Evolutionary conservation across 2,888 invertebrate species (phyloP), one percentile per base, ranked within the genome.

Genomic region (Ichneumon xanthorius): DNA sequence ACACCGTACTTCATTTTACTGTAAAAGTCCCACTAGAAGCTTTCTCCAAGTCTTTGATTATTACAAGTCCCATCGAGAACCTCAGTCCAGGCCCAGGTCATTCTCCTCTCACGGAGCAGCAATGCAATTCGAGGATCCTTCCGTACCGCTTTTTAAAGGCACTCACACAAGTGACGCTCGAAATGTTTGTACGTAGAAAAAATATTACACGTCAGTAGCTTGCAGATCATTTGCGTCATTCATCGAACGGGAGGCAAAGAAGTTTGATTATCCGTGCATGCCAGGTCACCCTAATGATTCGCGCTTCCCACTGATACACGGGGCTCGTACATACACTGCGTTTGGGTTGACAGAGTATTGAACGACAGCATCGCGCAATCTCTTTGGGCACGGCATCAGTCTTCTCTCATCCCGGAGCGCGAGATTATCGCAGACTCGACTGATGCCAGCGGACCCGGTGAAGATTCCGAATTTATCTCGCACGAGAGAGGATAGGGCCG

Each of bases 401-500:
- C 85, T 82, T 85, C 82, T 76, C 79, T 82, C 82, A 79, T 85
- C 71, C 85, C 67, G 71, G 63, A 82, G 78, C 70, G 58, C 80
- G 82, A 82, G 85, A 82, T 85, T 82, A 85, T 82, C 85, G 72
- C 81, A 65, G 75, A 85, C 70, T 79, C 81, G 81, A 67, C 72
- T 73, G 48, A 72, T 79, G 73, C 82, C 65, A 85, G 70, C 67
- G 79, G 65, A 65, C 75, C 79, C 50, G 48, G 71, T 65, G 82
- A 82, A 85, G 85, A 82, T 85, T 85, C 58, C 30, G 71, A 82
- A 85, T 82, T 85, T 82, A 85, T 85, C 85, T 85, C 79, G 50
- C 53, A 55, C 37, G 77, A 63, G 72, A 48, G 50, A 65, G 50
- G 40, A 61, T 61, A 68, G 37, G 73, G 78, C 63, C 2, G 53